Evolutionary conservation across 2,888 invertebrate genomes (phyloP).

Genomic region (Drosophila multiciliata): DNA sequence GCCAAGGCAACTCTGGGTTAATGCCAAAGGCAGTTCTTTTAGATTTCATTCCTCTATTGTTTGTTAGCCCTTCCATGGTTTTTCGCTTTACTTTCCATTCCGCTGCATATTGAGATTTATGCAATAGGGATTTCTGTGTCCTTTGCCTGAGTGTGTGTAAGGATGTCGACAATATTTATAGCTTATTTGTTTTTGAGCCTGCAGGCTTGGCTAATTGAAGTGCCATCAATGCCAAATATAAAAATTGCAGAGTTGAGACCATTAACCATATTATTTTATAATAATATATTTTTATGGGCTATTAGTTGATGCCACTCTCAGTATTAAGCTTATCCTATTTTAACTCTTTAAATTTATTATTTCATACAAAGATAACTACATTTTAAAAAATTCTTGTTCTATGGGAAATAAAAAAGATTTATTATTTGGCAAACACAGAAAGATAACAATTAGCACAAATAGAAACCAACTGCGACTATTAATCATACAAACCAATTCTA

Average conservation of each 20-base stretch:
- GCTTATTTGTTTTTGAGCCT: slow-evolving; percentile 25
- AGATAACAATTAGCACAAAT: slow-evolving; percentile 17
- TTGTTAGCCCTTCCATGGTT: slow-evolving; percentile 24
- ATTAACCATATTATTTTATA: background rate
- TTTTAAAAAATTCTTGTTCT: background rate
- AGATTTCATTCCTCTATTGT: slow-evolving; percentile 12
- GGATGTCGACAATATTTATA: slow-evolving; percentile 44
- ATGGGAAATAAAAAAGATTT: background rate
- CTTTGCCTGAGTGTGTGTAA: slow-evolving; percentile 1
- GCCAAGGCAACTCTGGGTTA: slow-evolving; percentile 54
- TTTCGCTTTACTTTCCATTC: slow-evolving; percentile 19
- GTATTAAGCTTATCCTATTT: background rate
- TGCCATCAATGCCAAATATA: slow-evolving; percentile 18
- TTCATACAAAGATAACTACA: background rate
- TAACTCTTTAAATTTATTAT: background rate
- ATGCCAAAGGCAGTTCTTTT: slow-evolving; percentile 48
- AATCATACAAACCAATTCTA: background rate
- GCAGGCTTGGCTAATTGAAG: slow-evolving; percentile 33
- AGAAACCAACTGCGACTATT: slow-evolving; percentile 1
- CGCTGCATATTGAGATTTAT: slow-evolving; percentile 55
- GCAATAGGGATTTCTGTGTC: slow-evolving; percentile 16
- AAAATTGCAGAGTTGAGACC: background rate
- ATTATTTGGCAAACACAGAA: slow-evolving; percentile 8
- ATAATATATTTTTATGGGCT: background rate
- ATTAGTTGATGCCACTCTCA: background rate